Base-by-base conservation (phyloP, 2,888 invertebrate genomes). In the Plebejus argus region DNA sequence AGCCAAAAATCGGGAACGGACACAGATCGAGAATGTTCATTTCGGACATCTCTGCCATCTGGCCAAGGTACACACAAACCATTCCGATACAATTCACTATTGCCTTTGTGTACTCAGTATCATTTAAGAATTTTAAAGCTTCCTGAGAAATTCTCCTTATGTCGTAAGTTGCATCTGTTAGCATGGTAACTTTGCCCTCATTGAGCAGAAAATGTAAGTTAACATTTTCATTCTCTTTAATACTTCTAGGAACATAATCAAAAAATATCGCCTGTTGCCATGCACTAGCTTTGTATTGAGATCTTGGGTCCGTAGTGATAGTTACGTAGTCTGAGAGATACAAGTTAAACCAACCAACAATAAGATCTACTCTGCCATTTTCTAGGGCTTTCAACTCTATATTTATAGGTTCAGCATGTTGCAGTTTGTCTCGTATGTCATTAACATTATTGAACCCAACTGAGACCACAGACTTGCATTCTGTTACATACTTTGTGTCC, bases 251-350 rank as follows among this genome's bases (percentile, higher is more conserved):
- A 81, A 93, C 84, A 76, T 91, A 88, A 79, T 95, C 89, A 87
- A 95, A 96, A 86, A 96, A 97, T 61, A 97, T 91, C 8, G 97
- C 97, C 85, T 97, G 97, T 85, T 97, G 97, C 97, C 97, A 98
- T 83, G 97, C 97, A 80, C 94, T 91, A 4, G 94, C 91, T 81
- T 91, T 87, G 2, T 87, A 83, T 7, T 88, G 86, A 45, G 90
- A 88, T 78, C 86, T 90, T 2, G 96, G 96, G 80, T 96, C 94
- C 10, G 96, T 96, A 76, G 96, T 95, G 61, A 97, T 89, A 0
- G 88, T 91, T 53, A 95, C 93, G 61, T 94, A 92, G 10, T 96
- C 95, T 82, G 96, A 95, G 75, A 98, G 90, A 85, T 96, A 90
- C 78, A 97, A 90, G 84, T 96, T 95, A 85, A 97, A 97, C 96